Evolutionary conservation across 2,113 vertebrate species (phyloP).

Genomic region (Manacus vitellinus): DNA sequence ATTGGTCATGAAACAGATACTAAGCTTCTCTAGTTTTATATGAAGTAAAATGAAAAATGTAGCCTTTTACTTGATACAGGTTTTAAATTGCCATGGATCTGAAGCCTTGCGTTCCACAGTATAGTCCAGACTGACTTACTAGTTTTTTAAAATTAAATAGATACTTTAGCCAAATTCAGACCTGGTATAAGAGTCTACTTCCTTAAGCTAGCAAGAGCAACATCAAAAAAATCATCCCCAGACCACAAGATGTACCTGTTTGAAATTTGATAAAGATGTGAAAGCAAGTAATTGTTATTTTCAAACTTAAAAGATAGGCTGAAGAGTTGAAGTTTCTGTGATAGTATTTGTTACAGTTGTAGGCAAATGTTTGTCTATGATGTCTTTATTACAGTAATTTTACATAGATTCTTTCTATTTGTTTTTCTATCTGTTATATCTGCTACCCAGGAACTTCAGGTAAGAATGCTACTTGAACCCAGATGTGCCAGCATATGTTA

Average conservation of each 20-base stretch:
- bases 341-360: conserved; percentile 16
- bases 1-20: background rate
- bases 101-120: background rate
- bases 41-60: background rate
- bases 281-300: background rate
- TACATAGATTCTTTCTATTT: conserved; percentile 84
- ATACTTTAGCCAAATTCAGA: background rate
- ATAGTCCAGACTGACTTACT: background rate
- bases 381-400: conserved; percentile 70
- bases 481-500: conserved; percentile 63
- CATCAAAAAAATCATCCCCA: background rate
- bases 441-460: conserved; percentile 95
- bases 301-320: background rate
- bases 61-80: background rate
- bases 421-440: conserved; percentile 84
- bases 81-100: background rate
- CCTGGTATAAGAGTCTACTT: background rate
- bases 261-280: background rate
- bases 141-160: conserved; percentile 10
- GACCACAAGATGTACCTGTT: background rate
- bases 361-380: conserved; percentile 56
- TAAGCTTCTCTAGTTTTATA: background rate
- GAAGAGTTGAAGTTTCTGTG: conserved; percentile 13
- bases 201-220: background rate
- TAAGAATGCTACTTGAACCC: conserved; percentile 80